These are phyloP conservation scores for Cosmorhoe ocellata DNA, from an alignment of 2,888 invertebrate species.

Conservation along the genomic window DNA sequence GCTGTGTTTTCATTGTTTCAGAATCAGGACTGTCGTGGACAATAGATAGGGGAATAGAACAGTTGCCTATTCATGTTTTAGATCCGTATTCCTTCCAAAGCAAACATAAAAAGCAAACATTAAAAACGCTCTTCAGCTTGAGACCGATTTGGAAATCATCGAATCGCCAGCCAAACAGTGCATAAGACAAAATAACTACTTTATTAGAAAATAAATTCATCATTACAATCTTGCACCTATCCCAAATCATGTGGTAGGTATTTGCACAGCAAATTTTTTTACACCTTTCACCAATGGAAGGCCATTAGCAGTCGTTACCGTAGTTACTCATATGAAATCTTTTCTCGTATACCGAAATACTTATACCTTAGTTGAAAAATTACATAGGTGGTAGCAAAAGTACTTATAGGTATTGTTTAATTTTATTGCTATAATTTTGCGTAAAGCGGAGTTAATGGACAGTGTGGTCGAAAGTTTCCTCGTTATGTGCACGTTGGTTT, in stretches of 20 bases:
- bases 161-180: too few relatives aligned
- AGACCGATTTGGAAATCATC: too few relatives aligned
- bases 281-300: too few relatives aligned
- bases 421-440: conserved; percentile 36
- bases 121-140: too few relatives aligned
- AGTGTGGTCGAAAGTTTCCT: conserved; percentile 45
- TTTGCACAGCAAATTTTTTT: too few relatives aligned
- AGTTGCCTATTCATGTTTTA: background rate
- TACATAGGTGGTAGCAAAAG: conserved; percentile 4
- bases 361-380: conserved; percentile 7
- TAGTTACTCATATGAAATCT: too few relatives aligned
- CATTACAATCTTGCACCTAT: too few relatives aligned
- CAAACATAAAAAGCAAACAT: background rate
- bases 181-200: too few relatives aligned
- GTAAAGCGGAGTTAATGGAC: conserved; percentile 45
- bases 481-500: conserved; percentile 42
- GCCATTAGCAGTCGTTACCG: too few relatives aligned
- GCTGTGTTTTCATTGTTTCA: conserved; percentile 24
- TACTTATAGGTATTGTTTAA: conserved; percentile 5
- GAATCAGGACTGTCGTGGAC: conserved; percentile 12
- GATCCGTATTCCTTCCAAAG: conserved; percentile 2
- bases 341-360: too few relatives aligned
- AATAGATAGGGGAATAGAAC: conserved; percentile 10
- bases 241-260: too few relatives aligned
- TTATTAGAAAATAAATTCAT: too few relatives aligned